These are phyloP conservation scores for Meiosimyza decipiens DNA, from an alignment of 2,888 invertebrate genomes.

Conservation along the genomic window DNA sequence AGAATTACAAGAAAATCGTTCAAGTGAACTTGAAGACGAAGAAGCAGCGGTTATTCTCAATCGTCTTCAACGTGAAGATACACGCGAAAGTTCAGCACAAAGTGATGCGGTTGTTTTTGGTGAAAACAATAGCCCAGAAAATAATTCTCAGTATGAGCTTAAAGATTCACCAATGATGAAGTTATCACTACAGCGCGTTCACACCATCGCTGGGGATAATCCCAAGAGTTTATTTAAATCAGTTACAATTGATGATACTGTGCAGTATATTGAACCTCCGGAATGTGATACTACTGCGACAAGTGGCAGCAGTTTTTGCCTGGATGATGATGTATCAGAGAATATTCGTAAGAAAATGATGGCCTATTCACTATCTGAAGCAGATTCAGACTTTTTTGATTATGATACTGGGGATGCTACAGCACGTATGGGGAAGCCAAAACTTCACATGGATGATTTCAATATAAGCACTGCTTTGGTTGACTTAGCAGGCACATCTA, in stretches of 20 bases:
- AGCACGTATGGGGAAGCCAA: slow-evolving; percentile 23
- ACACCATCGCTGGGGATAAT: slow-evolving; percentile 53
- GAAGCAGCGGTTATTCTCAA: slow-evolving; percentile 52
- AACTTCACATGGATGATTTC: slow-evolving; percentile 53
- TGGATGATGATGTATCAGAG: slow-evolving; percentile 53
- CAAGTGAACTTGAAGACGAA: slow-evolving; percentile 53
- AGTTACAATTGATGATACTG: slow-evolving; percentile 53
- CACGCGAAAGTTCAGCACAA: slow-evolving; percentile 56
- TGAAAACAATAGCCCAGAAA: slow-evolving; percentile 13
- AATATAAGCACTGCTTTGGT: slow-evolving; percentile 61
- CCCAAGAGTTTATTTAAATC: slow-evolving; percentile 50
- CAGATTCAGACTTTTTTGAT: slow-evolving; percentile 62
- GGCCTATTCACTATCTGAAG: slow-evolving; percentile 62
- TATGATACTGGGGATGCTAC: slow-evolving; percentile 42
- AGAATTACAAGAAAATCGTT: slow-evolving; percentile 48
- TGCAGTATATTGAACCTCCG: slow-evolving; percentile 42
- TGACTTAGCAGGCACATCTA: slow-evolving; percentile 57
- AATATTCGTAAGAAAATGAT: slow-evolving; percentile 61
- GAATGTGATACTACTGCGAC: slow-evolving; percentile 42
- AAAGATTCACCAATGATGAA: slow-evolving; percentile 38
- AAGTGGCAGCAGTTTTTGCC: slow-evolving; percentile 50
- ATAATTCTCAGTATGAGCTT: background rate
- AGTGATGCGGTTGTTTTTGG: slow-evolving; percentile 58
- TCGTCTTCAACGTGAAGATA: slow-evolving; percentile 51
- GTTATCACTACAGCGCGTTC: slow-evolving; percentile 50